Conservation (phyloP, 2,888 invertebrate genomes). For the Abscondita cerata region DNA sequence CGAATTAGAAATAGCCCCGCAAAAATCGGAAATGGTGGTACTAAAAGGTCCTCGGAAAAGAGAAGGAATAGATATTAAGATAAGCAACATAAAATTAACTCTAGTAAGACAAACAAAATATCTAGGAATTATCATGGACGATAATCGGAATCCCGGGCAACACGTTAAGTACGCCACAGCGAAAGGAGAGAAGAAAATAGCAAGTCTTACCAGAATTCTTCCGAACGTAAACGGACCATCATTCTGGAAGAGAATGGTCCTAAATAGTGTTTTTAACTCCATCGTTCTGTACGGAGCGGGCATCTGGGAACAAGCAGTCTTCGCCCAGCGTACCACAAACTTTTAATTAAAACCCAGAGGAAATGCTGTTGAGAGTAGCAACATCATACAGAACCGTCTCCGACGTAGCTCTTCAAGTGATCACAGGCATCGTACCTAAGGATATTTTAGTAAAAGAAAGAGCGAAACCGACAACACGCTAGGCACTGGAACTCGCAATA, state of each 20-base stretch:
- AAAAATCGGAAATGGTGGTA: not conserved
- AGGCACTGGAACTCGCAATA: too few species aligned
- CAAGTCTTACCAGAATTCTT: not conserved
- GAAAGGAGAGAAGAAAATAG: not conserved
- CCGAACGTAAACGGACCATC: not conserved
- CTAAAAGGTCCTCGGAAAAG: not conserved
- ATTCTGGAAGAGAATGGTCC: not conserved
- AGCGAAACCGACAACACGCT: too few species aligned
- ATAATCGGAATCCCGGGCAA: not conserved
- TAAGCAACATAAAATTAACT: not conserved
- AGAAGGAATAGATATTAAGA: not conserved
- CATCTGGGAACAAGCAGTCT: not conserved
- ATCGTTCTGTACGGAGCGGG: not conserved
- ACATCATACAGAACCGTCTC: not conserved
- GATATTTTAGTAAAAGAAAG: too few species aligned
- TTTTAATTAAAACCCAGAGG: not conserved
- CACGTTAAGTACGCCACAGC: not conserved
- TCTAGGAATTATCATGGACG: not conserved
- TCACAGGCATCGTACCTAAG: too few species aligned
- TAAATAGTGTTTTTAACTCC: not conserved
- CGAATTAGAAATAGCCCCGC: not conserved
- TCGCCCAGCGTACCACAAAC: not conserved
- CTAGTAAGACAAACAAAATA: not conserved
- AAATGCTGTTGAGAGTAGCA: not conserved
- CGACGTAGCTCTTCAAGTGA: not conserved